Evolutionary conservation across 2,888 invertebrate genomes (phyloP).

Genomic region (Megastigmus dorsalis): DNA sequence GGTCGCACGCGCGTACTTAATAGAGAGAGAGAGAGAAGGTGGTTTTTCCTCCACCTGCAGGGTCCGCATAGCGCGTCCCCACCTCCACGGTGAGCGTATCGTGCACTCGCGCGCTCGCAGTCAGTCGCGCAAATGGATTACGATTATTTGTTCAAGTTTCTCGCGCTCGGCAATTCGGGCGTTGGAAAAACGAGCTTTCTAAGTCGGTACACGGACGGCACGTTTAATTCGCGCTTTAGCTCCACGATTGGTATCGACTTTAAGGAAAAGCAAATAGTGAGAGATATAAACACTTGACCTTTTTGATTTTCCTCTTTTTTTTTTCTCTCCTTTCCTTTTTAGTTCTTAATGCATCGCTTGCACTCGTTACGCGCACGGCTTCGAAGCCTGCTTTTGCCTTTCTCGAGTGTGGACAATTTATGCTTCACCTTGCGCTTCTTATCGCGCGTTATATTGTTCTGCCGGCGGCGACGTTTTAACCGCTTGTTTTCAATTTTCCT

Average conservation of each 20-base stretch:
- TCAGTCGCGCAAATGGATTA: conserved; percentile 81
- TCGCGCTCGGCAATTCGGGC: conserved; percentile 96
- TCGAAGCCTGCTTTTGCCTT: too few relatives aligned
- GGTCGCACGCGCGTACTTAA: too few relatives aligned
- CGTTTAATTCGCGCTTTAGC: conserved; percentile 93
- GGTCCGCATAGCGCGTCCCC: not conserved
- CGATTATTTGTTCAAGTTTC: conserved; percentile 93
- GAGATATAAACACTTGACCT: conserved; percentile 60
- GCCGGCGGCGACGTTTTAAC: not conserved
- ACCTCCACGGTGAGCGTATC: not conserved
- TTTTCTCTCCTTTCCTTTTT: too few relatives aligned
- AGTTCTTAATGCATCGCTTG: not conserved
- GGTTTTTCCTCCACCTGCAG: too few relatives aligned
- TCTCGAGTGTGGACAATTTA: too few relatives aligned
- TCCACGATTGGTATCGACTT: conserved; percentile 99
- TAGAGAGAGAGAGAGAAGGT: conserved; percentile 13
- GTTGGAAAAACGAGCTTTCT: conserved; percentile 98
- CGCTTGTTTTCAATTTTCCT: too few relatives aligned
- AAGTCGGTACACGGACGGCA: conserved; percentile 95
- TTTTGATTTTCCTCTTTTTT: not conserved
- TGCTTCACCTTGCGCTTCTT: too few relatives aligned
- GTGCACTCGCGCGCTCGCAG: not conserved
- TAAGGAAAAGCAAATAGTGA: conserved; percentile 94
- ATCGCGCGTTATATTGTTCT: not conserved
- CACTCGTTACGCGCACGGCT: too few relatives aligned